These are phyloP conservation scores for Tachysurus vachellii DNA, from an alignment of 2,113 vertebrate genomes.

Conservation along the genomic window DNA sequence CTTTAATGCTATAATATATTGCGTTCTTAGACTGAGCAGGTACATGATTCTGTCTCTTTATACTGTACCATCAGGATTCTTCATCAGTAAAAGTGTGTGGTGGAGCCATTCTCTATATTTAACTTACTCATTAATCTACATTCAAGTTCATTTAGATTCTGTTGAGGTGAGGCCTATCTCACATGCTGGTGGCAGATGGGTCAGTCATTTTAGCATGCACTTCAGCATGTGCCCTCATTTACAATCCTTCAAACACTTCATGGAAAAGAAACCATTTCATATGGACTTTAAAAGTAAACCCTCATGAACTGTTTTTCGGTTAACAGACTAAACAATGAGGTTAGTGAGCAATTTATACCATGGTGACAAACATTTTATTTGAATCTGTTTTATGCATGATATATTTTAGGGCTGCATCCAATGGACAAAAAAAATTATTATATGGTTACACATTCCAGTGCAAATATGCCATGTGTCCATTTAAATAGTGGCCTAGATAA, in stretches of 20 bases:
- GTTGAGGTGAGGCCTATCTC: no score
- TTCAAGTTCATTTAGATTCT: no score
- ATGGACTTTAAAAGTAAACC: not conserved
- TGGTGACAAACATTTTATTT: not conserved
- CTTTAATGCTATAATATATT: not conserved
- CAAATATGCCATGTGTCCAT: not conserved
- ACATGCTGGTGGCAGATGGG: no score
- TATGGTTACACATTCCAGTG: not conserved
- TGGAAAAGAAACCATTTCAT: not conserved
- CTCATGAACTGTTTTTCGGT: not conserved
- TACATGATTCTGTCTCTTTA: not conserved
- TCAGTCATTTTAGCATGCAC: no score
- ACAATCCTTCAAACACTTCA: not conserved
- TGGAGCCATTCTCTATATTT: no score
- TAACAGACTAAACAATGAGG: not conserved
- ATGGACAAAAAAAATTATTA: not conserved
- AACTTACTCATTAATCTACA: no score
- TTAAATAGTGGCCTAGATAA: not conserved
- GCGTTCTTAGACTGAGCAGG: no score
- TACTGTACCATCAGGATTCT: not conserved
- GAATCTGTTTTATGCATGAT: not conserved
- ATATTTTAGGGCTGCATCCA: not conserved
- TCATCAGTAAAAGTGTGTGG: not conserved
- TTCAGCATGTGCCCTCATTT: not conserved
- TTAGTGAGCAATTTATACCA: not conserved